These are phyloP conservation scores for Austrofundulus limnaeus DNA, from an alignment of 2,113 vertebrate genomes.

Conservation along the genomic window DNA sequence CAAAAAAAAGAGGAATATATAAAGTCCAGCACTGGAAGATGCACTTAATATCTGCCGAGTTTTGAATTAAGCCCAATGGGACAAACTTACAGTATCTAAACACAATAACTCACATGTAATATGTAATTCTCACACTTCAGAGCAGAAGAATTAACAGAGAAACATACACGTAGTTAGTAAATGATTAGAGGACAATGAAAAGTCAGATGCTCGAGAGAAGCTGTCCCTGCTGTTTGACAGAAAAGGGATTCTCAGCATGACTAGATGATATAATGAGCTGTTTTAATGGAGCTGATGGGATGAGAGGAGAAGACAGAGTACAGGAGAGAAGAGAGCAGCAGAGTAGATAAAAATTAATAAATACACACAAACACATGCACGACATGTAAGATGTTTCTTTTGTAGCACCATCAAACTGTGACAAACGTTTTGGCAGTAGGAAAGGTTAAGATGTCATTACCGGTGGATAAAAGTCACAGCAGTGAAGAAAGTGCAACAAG, in stretches of 20 bases:
- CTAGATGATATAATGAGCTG: conserved; percentile 72
- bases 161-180: conserved; percentile 30
- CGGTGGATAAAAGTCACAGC: conserved; percentile 46
- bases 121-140: background rate
- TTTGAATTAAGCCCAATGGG: background rate
- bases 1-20: too few species aligned
- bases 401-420: conserved; percentile 53
- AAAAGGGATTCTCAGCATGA: conserved; percentile 69
- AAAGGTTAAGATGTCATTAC: conserved; percentile 77
- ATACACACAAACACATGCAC: conserved; percentile 13
- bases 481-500: conserved; percentile 28
- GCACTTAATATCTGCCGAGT: background rate
- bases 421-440: conserved; percentile 75
- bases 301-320: conserved; percentile 60
- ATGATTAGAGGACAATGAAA: conserved; percentile 72
- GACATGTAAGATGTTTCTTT: conserved; percentile 22
- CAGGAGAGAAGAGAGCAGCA: conserved; percentile 52
- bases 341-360: conserved; percentile 36
- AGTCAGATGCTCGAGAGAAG: conserved; percentile 58
- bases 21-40: background rate
- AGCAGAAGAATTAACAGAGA: background rate
- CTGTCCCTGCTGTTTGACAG: conserved; percentile 66
- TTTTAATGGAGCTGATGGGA: conserved; percentile 66
- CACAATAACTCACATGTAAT: too few species aligned
- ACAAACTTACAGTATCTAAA: background rate